Conservation (phyloP, 2,797 vertebrate genomes). For the Hozukius guyotensis region DNA sequence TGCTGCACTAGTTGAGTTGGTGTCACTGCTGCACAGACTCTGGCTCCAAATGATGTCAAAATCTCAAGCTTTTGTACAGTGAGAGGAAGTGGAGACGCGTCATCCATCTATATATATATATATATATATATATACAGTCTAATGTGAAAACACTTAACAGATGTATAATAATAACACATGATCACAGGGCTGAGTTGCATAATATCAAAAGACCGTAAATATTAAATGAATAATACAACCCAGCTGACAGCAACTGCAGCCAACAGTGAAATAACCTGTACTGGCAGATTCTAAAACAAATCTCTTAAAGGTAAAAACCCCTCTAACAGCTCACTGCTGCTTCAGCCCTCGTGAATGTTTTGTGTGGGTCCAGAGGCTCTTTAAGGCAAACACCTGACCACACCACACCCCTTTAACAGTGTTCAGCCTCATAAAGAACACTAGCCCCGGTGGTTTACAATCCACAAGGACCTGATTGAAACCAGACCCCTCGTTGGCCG, state of each 20-base stretch:
- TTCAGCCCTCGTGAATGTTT: conserved; percentile 30
- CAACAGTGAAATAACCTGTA: neutral
- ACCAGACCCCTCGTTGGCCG: conserved; percentile 59
- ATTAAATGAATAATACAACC: conserved; percentile 8
- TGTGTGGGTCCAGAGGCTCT: conserved; percentile 62
- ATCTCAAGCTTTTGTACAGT: too few relatives aligned
- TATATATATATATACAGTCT: too few relatives aligned
- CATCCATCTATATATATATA: too few relatives aligned
- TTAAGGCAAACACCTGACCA: conserved; percentile 71
- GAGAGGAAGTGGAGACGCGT: too few relatives aligned
- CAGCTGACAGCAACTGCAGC: neutral
- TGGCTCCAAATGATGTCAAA: too few relatives aligned
- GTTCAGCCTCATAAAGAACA: conserved; percentile 61
- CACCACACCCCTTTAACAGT: conserved; percentile 58
- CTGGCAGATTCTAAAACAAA: neutral
- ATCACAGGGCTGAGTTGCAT: neutral
- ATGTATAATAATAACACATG: neutral
- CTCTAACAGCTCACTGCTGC: conserved; percentile 34
- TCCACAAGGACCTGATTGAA: conserved; percentile 64
- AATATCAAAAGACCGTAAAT: neutral
- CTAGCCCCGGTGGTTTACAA: conserved; percentile 64
- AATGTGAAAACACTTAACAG: neutral
- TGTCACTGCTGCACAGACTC: too few relatives aligned
- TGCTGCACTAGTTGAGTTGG: neutral
- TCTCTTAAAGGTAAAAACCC: conserved; percentile 8